These are phyloP conservation scores for Rhopalosiphum padi DNA, from an alignment of 1,140 invertebrate species.

Conservation along the genomic window DNA sequence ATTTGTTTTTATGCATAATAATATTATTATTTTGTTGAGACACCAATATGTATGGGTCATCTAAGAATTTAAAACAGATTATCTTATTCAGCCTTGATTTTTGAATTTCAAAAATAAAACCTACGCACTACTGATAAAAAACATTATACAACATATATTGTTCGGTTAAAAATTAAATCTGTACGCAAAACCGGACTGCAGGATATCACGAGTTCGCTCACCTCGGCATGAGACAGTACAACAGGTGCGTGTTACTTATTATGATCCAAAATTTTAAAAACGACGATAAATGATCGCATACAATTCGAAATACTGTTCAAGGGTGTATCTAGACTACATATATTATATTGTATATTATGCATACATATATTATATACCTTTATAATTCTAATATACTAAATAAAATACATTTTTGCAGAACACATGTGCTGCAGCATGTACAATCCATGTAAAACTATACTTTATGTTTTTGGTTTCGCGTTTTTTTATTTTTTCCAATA, in stretches of 20 bases:
- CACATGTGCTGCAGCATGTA: neutral
- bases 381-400: no score
- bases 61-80: neutral
- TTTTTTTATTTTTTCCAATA: neutral
- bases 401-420: neutral
- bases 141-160: neutral
- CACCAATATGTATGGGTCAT: neutral
- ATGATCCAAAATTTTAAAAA: neutral
- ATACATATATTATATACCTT: no score
- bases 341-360: no score
- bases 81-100: constrained; percentile 15
- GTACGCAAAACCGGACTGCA: neutral
- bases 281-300: neutral
- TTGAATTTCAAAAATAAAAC: neutral
- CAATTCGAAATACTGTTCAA: neutral
- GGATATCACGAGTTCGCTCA: neutral
- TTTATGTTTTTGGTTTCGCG: neutral
- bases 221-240: neutral
- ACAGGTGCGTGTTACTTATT: neutral
- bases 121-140: neutral
- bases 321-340: no score
- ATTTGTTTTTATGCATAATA: neutral
- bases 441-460: neutral
- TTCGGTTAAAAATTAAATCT: neutral
- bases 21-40: neutral